Conservation (phyloP, 2,113 vertebrate genomes). For the Tamias sibiricus region DNA sequence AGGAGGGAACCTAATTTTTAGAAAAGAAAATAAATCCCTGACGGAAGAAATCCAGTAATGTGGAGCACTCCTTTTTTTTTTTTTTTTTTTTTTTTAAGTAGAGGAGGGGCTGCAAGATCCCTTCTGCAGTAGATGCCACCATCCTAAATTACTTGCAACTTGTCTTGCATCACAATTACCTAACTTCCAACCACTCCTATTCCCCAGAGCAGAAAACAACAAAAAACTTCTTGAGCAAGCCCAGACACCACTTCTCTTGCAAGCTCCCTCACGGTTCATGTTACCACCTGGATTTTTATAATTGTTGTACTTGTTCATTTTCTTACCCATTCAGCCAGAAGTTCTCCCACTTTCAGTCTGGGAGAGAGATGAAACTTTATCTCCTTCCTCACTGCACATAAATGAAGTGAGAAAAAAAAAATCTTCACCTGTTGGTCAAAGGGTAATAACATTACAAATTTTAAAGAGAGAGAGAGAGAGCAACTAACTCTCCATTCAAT, state of each 20-base stretch:
- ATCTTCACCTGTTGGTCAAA: neutral
- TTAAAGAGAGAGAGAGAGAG: neutral
- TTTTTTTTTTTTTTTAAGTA: neutral
- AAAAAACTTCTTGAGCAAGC: neutral
- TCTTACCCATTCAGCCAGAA: neutral
- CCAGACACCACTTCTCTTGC: neutral
- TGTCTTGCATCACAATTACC: neutral
- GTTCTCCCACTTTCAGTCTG: neutral
- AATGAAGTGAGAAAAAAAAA: slow-evolving; percentile 8
- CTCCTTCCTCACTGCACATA: neutral
- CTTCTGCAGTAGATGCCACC: neutral
- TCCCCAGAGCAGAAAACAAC: neutral
- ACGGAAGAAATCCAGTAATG: neutral
- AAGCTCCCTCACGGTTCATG: neutral
- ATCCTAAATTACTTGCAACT: neutral
- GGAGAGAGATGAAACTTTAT: neutral
- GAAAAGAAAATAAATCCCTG: slow-evolving; percentile 32
- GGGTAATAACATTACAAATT: neutral
- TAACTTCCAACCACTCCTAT: neutral
- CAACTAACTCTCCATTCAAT: neutral
- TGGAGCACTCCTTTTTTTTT: neutral
- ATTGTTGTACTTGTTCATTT: neutral
- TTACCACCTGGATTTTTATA: neutral
- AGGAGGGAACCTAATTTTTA: neutral
- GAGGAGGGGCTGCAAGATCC: neutral